Percentiles rank a stretch among this genome's conserved stretches.
These are phyloP conservation scores for Heliconius cydno DNA, from an alignment of 2,888 invertebrate genomes.

Conservation along the genomic window DNA sequence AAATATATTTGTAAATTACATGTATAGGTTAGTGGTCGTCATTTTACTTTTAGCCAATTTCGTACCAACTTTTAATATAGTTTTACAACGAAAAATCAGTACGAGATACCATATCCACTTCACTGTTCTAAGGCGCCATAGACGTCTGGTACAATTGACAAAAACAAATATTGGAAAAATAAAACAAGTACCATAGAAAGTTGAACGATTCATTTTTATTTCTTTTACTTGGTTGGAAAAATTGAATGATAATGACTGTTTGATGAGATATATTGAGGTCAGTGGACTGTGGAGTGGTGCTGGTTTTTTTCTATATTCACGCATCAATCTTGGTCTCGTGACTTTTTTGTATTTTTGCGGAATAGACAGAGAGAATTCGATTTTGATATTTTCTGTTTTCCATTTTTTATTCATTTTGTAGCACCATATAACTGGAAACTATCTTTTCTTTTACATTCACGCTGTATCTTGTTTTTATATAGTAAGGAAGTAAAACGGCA, in stretches of 20 bases:
- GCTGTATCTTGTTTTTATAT: background rate
- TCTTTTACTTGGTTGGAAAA: constrained; percentile 39
- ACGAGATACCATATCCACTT: background rate
- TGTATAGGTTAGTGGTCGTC: no score
- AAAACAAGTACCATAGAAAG: constrained; percentile 63
- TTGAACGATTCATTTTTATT: constrained; percentile 45
- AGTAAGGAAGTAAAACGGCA: background rate
- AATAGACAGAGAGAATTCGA: background rate
- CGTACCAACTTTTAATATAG: no score
- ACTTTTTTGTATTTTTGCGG: background rate
- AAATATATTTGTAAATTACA: no score
- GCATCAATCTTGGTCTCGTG: background rate
- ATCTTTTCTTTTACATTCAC: background rate
- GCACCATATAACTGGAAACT: background rate
- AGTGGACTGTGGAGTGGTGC: constrained; percentile 17
- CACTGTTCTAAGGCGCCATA: constrained; percentile 1
- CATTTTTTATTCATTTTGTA: background rate
- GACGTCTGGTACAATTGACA: constrained; percentile 61
- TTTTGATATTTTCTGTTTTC: background rate
- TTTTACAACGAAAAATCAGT: background rate
- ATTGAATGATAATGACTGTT: constrained; percentile 35
- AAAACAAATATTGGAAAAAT: constrained; percentile 74
- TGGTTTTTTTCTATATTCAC: background rate
- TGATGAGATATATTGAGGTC: constrained; percentile 33
- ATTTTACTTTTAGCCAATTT: no score